Evolutionary conservation across 2,888 invertebrate species (phyloP).

Genomic region (Hydrotaea diabolus): DNA sequence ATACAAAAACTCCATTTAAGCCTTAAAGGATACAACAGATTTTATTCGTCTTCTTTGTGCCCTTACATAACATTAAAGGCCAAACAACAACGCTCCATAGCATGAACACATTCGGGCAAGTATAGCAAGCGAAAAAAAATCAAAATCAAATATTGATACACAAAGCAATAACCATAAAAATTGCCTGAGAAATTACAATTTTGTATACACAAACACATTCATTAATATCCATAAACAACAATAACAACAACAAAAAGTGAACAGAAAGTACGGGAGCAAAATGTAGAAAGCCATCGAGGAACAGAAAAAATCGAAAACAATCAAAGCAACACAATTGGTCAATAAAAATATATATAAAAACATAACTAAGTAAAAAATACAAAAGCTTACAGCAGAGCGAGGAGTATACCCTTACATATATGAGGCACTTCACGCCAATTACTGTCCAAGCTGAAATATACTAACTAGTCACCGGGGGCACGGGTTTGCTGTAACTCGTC

Average conservation of each 20-base stretch:
- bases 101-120: not conserved
- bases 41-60: not conserved
- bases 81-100: not conserved
- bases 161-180: constrained; percentile 43
- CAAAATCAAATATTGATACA: constrained; percentile 41
- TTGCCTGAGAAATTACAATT: constrained; percentile 39
- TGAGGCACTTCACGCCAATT: not conserved
- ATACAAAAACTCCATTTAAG: constrained; percentile 20
- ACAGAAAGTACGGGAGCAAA: not conserved
- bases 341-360: constrained; percentile 9
- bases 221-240: constrained; percentile 37
- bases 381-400: not conserved
- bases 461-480: no score
- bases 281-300: not conserved
- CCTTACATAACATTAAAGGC: not conserved
- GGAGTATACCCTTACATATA: no score
- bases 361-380: constrained; percentile 17
- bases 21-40: constrained; percentile 22
- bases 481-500: no score
- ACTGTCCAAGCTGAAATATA: not conserved
- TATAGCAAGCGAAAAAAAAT: not conserved
- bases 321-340: constrained; percentile 11
- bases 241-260: not conserved
- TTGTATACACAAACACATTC: constrained; percentile 36
- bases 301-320: constrained; percentile 17